phyloP scores from a whole-genome alignment of 2,113 vertebrate species.

The Clarias macrocephalus region DNA sequence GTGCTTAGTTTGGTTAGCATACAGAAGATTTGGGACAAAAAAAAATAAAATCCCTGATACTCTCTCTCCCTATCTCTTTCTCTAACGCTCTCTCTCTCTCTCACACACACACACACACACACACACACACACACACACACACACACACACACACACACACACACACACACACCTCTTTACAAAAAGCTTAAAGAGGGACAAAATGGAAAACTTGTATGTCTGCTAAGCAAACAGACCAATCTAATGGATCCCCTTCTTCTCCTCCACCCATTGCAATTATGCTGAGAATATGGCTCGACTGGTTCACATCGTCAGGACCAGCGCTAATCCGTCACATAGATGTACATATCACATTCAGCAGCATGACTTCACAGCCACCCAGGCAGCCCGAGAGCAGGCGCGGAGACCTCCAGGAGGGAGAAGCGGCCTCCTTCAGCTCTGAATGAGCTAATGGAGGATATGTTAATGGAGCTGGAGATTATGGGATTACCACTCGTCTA shows the following conservation, averaged over 20 bases:
- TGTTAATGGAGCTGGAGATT: conserved; percentile 82
- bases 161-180: conserved; percentile 58
- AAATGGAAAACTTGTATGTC: conserved; percentile 75
- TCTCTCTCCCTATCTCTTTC: not conserved
- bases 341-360: conserved; percentile 84
- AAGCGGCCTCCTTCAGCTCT: conserved; percentile 76
- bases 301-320: conserved; percentile 81
- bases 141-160: conserved; percentile 17
- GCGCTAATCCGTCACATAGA: conserved; percentile 86
- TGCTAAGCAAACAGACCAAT: conserved; percentile 84
- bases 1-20: conserved; percentile 73
- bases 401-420: conserved; percentile 76
- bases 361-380: conserved; percentile 89
- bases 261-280: conserved; percentile 90
- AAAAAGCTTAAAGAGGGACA: conserved; percentile 75
- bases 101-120: conserved; percentile 18
- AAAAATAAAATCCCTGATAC: conserved; percentile 59
- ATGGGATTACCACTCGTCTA: conserved; percentile 83
- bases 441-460: conserved; percentile 84
- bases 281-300: conserved; percentile 77
- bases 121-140: conserved; percentile 20
- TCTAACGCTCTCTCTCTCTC: not conserved
- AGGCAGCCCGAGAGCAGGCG: conserved; percentile 77
- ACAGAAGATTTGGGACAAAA: conserved; percentile 82
- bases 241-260: conserved; percentile 82